A percentile compares a stretch with the other conserved stretches of the same genome.
Conservation (phyloP, 2,797 vertebrate species). For the Cuniculus paca region DNA sequence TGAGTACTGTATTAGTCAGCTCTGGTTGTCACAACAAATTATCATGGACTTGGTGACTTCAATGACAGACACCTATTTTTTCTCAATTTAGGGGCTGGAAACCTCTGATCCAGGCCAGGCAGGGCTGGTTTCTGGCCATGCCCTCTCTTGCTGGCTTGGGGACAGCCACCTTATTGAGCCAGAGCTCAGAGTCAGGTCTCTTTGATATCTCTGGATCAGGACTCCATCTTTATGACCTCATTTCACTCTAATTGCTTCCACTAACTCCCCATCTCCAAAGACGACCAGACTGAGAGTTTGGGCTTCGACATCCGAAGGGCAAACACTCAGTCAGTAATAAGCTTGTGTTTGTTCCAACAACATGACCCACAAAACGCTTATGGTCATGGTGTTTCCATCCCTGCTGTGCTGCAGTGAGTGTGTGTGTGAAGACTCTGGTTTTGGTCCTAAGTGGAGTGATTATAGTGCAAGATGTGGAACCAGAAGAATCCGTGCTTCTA, state of each 20-base stretch:
- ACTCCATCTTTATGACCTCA: neutral
- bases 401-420: neutral
- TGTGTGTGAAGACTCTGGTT: neutral
- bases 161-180: fast-evolving
- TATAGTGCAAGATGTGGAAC: neutral
- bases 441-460: neutral
- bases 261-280: neutral
- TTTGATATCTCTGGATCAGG: neutral
- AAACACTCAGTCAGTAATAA: neutral
- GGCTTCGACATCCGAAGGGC: neutral
- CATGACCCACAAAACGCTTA: neutral
- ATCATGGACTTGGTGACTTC: neutral
- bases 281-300: fast-evolving
- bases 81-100: neutral
- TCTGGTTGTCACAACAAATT: neutral
- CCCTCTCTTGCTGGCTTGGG: neutral
- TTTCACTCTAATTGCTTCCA: neutral
- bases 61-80: neutral
- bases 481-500: neutral
- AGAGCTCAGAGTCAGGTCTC: neutral
- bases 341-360: neutral
- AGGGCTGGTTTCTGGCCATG: neutral
- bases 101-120: neutral
- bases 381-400: neutral
- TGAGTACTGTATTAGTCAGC: neutral